Base-by-base conservation (phyloP, 30 jellyfish, hydroid and myxozoan genomes). In the Nemopilema nomurai region DNA sequence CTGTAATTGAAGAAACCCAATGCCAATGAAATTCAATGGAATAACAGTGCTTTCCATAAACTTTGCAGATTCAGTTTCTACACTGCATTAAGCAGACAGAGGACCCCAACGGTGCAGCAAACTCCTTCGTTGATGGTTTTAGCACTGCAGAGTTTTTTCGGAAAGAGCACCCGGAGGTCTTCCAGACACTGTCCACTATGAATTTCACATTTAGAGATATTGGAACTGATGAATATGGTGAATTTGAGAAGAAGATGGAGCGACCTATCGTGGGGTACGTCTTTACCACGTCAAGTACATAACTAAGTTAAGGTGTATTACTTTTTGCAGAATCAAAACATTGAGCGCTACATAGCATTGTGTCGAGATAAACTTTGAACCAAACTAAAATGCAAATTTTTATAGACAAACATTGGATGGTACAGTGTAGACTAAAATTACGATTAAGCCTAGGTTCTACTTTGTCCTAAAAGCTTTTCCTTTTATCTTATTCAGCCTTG, bases 61-160 rank as follows among this genome's bases (percentile, higher is more conserved):
- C 25, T 24, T 67, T 50, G 19, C 69, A 90, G 97, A 77, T 74
- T 28, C 97, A 90, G 32, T 49, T 74, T 49, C 90, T 90, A 16
- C 97, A 90, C 74, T 90, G 91, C 91, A 83, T 90, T 63, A 83
- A 83, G 27, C 97, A 90, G 66, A 69, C 86, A 32, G 76, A 22
- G 26, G 91, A 74, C 49, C 17, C 76, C 7, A 70, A 67, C n/a
- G 91, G 86, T 21, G 97, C 95, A 1, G 91, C 28, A 8, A 90
- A 65, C 69, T 89, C 29, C 64, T 74, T 90, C 26, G 94, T 82
- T 31, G 97, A 90, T 70, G 97, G 94, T 0, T 82, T 80, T 62
- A 25, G 80, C 49, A 57, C 75, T 57, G 97, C 90, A 1, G 89
- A 83, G n/a, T 30, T 41, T 9, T 62, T 90, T 53, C 89, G 89